Conservation (phyloP, 2,797 vertebrate genomes). For the Antrozous pallidus region DNA sequence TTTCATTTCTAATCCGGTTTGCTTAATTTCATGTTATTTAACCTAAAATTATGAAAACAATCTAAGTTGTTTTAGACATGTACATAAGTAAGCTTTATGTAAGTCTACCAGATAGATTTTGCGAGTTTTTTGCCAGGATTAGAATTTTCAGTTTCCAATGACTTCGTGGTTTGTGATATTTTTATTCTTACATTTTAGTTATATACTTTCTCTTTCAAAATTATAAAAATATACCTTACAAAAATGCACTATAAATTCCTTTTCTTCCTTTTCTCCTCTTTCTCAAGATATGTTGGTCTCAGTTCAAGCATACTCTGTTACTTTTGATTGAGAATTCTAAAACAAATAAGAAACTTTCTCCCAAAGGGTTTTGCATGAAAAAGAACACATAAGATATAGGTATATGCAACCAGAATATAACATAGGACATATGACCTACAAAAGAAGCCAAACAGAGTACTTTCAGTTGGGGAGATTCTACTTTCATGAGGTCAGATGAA, state of each 20-base stretch:
- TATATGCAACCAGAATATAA: not conserved
- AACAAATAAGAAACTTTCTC: not conserved
- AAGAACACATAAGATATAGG: not conserved
- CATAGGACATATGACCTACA: not conserved
- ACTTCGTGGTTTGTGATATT: not conserved
- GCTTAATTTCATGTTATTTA: not conserved
- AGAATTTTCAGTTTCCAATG: not conserved
- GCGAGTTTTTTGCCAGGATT: not conserved
- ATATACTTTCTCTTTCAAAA: conserved; percentile 28
- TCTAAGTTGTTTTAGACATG: conserved; percentile 6
- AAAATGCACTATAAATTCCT: not conserved
- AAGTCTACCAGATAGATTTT: not conserved
- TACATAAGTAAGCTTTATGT: not conserved
- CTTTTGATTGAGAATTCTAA: not conserved
- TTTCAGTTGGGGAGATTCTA: not conserved
- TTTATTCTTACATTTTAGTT: conserved; percentile 41
- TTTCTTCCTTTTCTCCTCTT: not conserved
- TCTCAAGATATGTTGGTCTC: not conserved
- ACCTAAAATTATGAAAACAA: conserved; percentile 11
- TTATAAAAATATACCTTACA: not conserved
- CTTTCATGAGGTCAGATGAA: not conserved
- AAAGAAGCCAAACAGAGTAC: not conserved
- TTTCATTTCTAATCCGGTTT: not conserved
- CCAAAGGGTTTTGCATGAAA: not conserved
- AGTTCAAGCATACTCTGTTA: not conserved